A percentile compares a stretch with the other conserved stretches of the same genome.
phyloP scores from a whole-genome alignment of 2,113 vertebrate species.

The Epinephelus moara region DNA sequence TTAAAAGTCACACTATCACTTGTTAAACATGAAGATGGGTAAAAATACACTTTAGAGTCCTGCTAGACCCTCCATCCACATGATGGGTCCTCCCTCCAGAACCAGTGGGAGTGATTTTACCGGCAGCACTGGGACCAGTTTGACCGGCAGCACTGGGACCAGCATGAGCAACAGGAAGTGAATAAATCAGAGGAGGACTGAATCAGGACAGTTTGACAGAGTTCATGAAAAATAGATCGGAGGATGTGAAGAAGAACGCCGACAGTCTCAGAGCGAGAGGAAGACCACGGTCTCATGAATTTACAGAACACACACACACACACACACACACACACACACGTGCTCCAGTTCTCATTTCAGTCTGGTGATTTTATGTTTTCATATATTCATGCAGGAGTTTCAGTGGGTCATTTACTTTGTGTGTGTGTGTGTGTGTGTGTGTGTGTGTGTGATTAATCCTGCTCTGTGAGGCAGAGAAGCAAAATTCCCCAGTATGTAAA shows the following conservation, averaged over 20 bases:
- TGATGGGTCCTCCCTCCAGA: background rate
- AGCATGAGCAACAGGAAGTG: background rate
- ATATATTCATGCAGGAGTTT: constrained; percentile 38
- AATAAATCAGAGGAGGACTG: background rate
- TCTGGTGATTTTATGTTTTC: constrained; percentile 22
- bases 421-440: background rate
- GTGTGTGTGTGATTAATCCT: background rate
- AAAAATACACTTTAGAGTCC: no score
- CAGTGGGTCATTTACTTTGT: background rate
- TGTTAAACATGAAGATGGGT: no score
- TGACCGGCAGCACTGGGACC: constrained; percentile 11
- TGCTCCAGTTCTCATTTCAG: constrained; percentile 7
- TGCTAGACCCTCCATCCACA: background rate
- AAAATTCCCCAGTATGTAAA: background rate
- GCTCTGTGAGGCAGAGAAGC: background rate
- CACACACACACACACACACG: background rate
- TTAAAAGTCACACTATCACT: no score
- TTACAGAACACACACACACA: background rate
- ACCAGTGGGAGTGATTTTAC: background rate
- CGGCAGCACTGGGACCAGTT: constrained; percentile 14
- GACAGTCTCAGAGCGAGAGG: background rate
- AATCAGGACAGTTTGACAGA: constrained; percentile 41
- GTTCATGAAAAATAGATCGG: constrained; percentile 49
- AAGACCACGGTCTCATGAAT: constrained; percentile 22
- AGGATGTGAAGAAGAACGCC: constrained; percentile 17